Percentiles rank a stretch among this genome's conserved stretches.
Conservation (phyloP, 2,113 vertebrate species). For the Sterrhoptilus dennistouni region DNA sequence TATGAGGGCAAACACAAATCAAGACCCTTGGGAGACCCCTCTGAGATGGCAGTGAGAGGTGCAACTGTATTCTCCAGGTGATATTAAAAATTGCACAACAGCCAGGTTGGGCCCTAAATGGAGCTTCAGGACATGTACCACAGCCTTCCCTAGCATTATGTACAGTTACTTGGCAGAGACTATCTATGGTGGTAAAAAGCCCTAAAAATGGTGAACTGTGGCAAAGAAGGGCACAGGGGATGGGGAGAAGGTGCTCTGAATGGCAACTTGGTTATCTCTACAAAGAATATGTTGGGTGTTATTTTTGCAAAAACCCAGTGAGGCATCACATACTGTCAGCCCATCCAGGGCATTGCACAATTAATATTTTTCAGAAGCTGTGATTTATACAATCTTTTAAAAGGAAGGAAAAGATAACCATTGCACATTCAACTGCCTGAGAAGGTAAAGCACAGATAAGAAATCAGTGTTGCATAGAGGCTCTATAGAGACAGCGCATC, state of each 20-base stretch:
- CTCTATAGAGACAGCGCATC: background rate
- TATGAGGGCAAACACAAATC: background rate
- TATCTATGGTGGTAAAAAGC: background rate
- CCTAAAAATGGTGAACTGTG: background rate
- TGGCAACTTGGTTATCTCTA: background rate
- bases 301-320: background rate
- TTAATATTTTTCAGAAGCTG: background rate
- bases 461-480: background rate
- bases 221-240: background rate
- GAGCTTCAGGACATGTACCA: background rate
- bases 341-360: background rate
- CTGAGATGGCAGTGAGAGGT: background rate
- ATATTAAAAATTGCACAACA: background rate
- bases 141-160: background rate
- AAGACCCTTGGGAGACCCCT: background rate
- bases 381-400: background rate
- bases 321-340: background rate
- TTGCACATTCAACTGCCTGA: background rate
- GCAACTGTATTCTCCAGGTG: background rate
- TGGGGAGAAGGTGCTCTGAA: background rate
- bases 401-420: background rate
- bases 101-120: background rate
- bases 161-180: background rate
- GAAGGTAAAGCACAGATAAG: constrained; percentile 15
- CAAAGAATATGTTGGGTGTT: background rate